Base-by-base conservation (phyloP, 2,888 invertebrate species). In the Alloplasta piceator region DNA sequence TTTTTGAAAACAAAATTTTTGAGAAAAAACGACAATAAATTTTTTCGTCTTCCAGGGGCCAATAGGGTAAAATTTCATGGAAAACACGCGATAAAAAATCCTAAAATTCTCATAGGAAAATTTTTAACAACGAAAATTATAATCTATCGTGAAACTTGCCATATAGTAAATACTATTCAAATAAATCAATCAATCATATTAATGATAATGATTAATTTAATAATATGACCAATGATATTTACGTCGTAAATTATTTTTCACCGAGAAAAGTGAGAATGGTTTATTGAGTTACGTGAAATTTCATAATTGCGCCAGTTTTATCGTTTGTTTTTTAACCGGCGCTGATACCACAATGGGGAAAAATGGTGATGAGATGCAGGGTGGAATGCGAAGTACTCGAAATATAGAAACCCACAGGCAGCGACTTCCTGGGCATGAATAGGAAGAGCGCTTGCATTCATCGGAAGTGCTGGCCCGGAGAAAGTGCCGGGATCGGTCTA, bases 391-490 rank as follows among this genome's bases (percentile, higher is more conserved):
- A 66, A 60, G 60, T 39, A 72, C 72, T 72, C 78, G 71, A 66
- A 64, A 66, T 66, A 38, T 41, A 14, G 7, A 61, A 5, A 26
- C 71, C 26, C 26, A 26, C 64, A 78, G 71, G 77, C 64, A 78
- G 71, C 66, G 66, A 78, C 78, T 72, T 78, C 66, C 78, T 43
- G 41, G 61, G 60, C 39, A 72, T 78, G 72, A 78, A 78, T 78
- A 78, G 66, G 66, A 73, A 67, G 67, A 67, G 61, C 67, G 61
- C 39, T 26, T 78, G 72, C 67, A 73, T 72, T 66, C 61, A 78
- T 78, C 46, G 61, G 66, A 78, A 78, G 66, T 73, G 78, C 60
- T 43, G 60, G 72, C 66, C 41, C 58, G 71, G 58, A 72, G 68
- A 10, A 43, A 43, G 43, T 10, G 43, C 10, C 6, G 43, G 6